Evolutionary conservation across 2,113 vertebrate species (phyloP).

Genomic region (Tretioscincus oriximinensis): DNA sequence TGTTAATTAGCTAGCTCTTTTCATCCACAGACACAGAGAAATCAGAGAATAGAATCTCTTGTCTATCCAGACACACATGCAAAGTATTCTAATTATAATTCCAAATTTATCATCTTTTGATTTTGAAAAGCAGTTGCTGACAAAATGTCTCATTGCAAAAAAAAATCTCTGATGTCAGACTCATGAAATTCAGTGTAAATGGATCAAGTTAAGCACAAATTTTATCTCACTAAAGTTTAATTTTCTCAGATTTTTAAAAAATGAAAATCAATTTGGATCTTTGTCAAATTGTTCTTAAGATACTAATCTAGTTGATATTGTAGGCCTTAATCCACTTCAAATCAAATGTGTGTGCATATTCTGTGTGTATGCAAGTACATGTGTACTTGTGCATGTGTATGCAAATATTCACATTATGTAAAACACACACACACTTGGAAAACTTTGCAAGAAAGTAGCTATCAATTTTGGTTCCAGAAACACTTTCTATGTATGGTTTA

Average conservation of each 20-base stretch:
- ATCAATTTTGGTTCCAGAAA: no score
- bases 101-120: conserved; percentile 36
- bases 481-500: no score
- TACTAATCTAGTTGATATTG: background rate
- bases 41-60: conserved; percentile 33
- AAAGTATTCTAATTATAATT: conserved; percentile 50
- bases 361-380: no score
- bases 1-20: conserved; percentile 51
- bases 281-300: background rate
- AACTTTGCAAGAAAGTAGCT: no score
- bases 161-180: conserved; percentile 16
- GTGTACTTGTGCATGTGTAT: background rate
- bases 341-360: background rate
- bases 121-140: conserved; percentile 51
- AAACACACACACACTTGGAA: no score
- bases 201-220: conserved; percentile 9
- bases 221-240: background rate
- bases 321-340: conserved; percentile 7
- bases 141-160: conserved; percentile 39
- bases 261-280: background rate
- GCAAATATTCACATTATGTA: no score
- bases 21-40: conserved; percentile 44
- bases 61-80: background rate
- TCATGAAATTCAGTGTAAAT: conserved; percentile 47
- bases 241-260: background rate